Percentiles rank a stretch among this genome's conserved stretches.
These are phyloP conservation scores for Tetramorium bicarinatum DNA, from an alignment of 2,888 invertebrate species.

Conservation along the genomic window DNA sequence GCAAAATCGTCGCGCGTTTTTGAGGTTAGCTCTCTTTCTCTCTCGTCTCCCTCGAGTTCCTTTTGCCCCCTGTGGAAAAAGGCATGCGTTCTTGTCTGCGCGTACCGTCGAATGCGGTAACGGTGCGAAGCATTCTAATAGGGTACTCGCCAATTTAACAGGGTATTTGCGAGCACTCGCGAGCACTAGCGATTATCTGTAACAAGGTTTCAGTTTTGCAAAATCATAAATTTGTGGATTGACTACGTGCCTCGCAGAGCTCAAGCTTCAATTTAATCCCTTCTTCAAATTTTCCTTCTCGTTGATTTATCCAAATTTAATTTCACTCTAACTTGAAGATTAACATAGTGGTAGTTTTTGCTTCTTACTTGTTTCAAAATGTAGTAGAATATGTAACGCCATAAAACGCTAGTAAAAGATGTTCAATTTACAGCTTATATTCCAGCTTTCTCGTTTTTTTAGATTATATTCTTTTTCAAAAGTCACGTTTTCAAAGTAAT, in stretches of 20 bases:
- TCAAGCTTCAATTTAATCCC: background rate
- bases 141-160: background rate
- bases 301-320: background rate
- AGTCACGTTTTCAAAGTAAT: background rate
- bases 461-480: background rate
- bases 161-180: background rate
- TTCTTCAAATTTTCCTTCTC: background rate
- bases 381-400: background rate
- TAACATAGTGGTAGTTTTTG: background rate
- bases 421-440: background rate
- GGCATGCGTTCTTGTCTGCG: too few species aligned
- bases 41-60: background rate
- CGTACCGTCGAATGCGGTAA: background rate
- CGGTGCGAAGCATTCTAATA: background rate
- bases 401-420: background rate
- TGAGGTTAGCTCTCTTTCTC: constrained; percentile 63
- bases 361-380: background rate
- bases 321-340: background rate
- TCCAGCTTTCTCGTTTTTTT: background rate
- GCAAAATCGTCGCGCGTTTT: background rate
- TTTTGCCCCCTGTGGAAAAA: background rate
- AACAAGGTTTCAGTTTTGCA: background rate
- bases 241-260: background rate
- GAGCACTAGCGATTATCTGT: background rate
- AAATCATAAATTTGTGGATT: background rate